Base-by-base conservation (phyloP, 2,888 invertebrate genomes). In the Agrotis clavis region DNA sequence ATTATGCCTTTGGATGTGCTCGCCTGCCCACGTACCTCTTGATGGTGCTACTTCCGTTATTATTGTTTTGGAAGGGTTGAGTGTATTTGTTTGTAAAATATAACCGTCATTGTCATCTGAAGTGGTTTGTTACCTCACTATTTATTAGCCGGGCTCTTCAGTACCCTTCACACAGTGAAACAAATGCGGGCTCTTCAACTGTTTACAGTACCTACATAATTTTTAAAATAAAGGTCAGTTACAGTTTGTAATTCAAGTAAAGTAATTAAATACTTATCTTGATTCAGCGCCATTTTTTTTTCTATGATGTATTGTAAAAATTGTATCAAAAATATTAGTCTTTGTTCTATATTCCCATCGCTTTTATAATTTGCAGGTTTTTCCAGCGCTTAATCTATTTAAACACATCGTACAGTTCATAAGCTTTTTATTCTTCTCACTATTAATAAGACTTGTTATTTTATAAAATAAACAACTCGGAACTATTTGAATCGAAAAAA, bases 51-150 rank as follows among this genome's bases (percentile, higher is more conserved):
- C 74, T 77, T 77, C 74, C 73, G 67, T 60, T 79, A 73, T 74
- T 77, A 83, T 79, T 80, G 70, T 77, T 71, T 77, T 77, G 65
- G 53, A 77, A 79, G 65, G 77, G 77, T 74, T 79, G 70, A 65
- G 74, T 73, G 66, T 75, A 76, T 71, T 81, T 68, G 71, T 75
- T 35, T 67, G 61, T 69, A 71, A 51, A 65, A 70, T 75, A 82
- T 79, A 54, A 51, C 70, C 64, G 59, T 60, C 68, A 81, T 83
- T 83, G 81, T 76, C 63, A 56, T 70, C 19, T 69, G 71, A 71
- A 83, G 81, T 76, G 63, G 60, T 80, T 71, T 67, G 71, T 77
- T 71, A 71, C 75, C 59, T 83, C 35, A 67, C 67, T 83, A 71
- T 74, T 79, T 83, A 82, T 69, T n/a, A 53, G 60, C 63, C 41